Evolutionary conservation across 2,888 invertebrate species (phyloP).

Genomic region (Prosapia bicincta): DNA sequence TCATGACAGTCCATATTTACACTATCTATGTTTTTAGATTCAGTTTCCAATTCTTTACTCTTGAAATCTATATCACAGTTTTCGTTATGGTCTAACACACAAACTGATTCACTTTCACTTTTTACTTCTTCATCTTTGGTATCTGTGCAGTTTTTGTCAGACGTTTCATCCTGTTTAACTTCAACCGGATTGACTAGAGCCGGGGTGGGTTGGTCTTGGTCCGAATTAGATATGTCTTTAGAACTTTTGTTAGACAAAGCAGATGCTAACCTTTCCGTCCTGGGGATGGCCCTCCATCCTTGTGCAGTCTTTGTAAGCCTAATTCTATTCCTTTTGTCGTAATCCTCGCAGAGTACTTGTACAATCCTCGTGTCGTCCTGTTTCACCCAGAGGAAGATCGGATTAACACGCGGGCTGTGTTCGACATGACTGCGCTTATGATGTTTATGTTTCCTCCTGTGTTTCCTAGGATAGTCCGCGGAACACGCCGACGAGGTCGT

Average conservation of each 20-base stretch:
- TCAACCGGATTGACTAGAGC: conserved; percentile 17
- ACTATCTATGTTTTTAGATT: conserved; percentile 19
- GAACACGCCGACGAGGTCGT: conserved; percentile 38
- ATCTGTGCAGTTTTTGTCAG: not conserved
- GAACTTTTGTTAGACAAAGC: conserved; percentile 18
- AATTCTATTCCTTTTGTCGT: conserved; percentile 80
- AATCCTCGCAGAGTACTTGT: conserved; percentile 83
- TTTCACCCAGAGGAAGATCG: conserved; percentile 82
- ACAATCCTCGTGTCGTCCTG: conserved; percentile 76
- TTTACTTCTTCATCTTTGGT: conserved; percentile 41
- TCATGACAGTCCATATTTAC: conserved; percentile 23
- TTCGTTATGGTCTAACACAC: conserved; percentile 10
- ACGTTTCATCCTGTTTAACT: not conserved
- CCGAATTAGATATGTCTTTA: conserved; percentile 15
- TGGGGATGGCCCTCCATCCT: conserved; percentile 80
- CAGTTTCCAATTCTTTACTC: conserved; percentile 7
- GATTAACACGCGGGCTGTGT: conserved; percentile 65
- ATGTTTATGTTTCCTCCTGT: conserved; percentile 47
- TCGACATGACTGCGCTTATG: conserved; percentile 40
- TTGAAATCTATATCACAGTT: conserved; percentile 9
- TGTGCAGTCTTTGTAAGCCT: conserved; percentile 74
- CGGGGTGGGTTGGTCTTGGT: conserved; percentile 3
- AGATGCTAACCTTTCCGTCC: conserved; percentile 57
- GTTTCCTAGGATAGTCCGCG: conserved; percentile 39
- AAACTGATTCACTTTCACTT: conserved; percentile 11